These are phyloP conservation scores for Polyommatus iphigenia DNA, from an alignment of 2,888 invertebrate species.

Conservation along the genomic window DNA sequence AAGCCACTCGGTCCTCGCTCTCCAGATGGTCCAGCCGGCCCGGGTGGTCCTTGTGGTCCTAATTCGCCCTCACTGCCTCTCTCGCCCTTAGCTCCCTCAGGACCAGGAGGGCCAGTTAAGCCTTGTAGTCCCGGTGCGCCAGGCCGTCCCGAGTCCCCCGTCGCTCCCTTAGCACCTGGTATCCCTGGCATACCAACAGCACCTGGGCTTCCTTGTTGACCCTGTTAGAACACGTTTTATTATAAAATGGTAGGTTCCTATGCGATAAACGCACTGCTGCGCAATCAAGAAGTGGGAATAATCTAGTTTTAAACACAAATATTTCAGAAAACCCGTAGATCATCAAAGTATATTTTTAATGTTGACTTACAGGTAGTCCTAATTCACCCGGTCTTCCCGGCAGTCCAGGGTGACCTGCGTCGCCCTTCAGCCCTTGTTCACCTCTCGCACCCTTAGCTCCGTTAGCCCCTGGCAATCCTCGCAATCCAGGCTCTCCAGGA, in stretches of 20 bases:
- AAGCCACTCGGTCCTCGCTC: slow-evolving; percentile 82
- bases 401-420: slow-evolving; percentile 86
- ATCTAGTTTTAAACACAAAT: too few relatives aligned
- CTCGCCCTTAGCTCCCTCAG: slow-evolving; percentile 88
- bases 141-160: slow-evolving; percentile 85
- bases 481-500: slow-evolving; percentile 82
- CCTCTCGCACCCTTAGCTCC: slow-evolving; percentile 89
- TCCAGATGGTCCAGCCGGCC: slow-evolving; percentile 85
- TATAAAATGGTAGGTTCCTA: neutral
- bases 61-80: slow-evolving; percentile 84
- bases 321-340: too few relatives aligned
- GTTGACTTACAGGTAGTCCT: slow-evolving; percentile 81
- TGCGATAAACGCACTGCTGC: neutral
- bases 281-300: too few relatives aligned
- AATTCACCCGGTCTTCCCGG: slow-evolving; percentile 89
- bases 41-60: slow-evolving; percentile 85
- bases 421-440: slow-evolving; percentile 88
- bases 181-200: slow-evolving; percentile 85
- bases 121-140: slow-evolving; percentile 85
- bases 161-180: slow-evolving; percentile 84
- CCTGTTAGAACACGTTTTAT: slow-evolving; percentile 65
- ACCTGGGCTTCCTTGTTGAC: slow-evolving; percentile 85
- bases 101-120: slow-evolving; percentile 84
- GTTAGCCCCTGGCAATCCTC: slow-evolving; percentile 81
- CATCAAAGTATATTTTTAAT: neutral